A percentile compares a stretch with the other conserved stretches of the same genome.
Conservation (phyloP, 2,113 vertebrate genomes). For the Solea solea region DNA sequence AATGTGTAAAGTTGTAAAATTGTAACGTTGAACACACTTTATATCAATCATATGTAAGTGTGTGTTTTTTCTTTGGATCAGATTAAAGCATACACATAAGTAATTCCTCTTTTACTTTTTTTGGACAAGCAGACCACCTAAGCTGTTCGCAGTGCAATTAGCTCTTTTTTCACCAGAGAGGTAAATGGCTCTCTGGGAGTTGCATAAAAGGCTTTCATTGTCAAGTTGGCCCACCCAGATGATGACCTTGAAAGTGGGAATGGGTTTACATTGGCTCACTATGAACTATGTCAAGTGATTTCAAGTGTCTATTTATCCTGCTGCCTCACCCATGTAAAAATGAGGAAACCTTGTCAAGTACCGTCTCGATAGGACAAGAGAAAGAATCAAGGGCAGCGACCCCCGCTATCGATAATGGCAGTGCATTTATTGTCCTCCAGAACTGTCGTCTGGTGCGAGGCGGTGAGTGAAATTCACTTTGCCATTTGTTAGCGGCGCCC, state of each 20-base stretch:
- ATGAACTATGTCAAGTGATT: slow-evolving; percentile 59
- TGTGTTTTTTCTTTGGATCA: no score
- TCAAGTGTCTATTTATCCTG: slow-evolving; percentile 56
- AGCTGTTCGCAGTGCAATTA: slow-evolving; percentile 49
- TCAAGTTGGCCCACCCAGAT: slow-evolving; percentile 46
- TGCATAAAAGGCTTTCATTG: slow-evolving; percentile 53
- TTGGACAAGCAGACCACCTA: slow-evolving; percentile 55
- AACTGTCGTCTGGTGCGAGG: slow-evolving; percentile 52
- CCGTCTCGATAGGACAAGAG: slow-evolving; percentile 48
- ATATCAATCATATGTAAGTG: slow-evolving; percentile 8
- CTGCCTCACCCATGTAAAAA: slow-evolving; percentile 32
- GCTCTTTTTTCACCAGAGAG: slow-evolving; percentile 15
- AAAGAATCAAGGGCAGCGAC: slow-evolving; percentile 49
- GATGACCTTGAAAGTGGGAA: slow-evolving; percentile 42
- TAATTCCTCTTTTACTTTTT: neutral
- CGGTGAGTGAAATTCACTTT: slow-evolving; percentile 69
- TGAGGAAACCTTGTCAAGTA: slow-evolving; percentile 28
- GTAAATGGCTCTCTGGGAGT: slow-evolving; percentile 29
- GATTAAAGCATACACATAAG: neutral
- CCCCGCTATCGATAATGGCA: slow-evolving; percentile 50
- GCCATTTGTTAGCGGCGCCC: slow-evolving; percentile 64
- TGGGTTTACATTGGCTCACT: slow-evolving; percentile 34
- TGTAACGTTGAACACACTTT: slow-evolving; percentile 4
- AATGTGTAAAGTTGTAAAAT: slow-evolving; percentile 17
- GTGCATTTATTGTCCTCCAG: slow-evolving; percentile 53